Percentiles rank a stretch among this genome's conserved stretches.
phyloP scores from a whole-genome alignment of 2,797 vertebrate species.

The Alexandromys oeconomus region DNA sequence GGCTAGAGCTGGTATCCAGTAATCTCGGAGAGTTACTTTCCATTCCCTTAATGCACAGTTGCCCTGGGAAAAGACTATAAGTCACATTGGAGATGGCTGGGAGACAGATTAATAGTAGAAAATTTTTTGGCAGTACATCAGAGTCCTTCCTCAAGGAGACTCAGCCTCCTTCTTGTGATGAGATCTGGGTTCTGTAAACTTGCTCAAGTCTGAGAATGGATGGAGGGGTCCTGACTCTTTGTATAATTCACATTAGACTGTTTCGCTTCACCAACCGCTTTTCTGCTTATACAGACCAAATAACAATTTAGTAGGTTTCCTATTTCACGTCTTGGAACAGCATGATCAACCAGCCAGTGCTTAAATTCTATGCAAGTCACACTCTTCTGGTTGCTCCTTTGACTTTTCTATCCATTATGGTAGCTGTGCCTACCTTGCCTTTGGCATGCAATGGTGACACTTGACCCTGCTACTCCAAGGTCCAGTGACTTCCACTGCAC shows the following conservation, averaged over 20 bases:
- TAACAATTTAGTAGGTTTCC: conserved; percentile 12
- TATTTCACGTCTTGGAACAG: neutral
- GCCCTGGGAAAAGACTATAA: neutral
- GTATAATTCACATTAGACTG: neutral
- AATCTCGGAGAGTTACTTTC: neutral
- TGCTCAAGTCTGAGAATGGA: neutral
- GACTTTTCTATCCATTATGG: neutral
- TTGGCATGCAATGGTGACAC: neutral
- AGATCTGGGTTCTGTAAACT: neutral
- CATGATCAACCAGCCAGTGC: neutral
- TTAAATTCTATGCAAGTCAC: neutral
- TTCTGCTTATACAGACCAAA: conserved; percentile 35
- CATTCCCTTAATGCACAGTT: neutral
- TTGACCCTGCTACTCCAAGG: neutral
- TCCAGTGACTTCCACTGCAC: neutral
- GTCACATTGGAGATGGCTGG: neutral
- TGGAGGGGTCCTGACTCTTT: neutral
- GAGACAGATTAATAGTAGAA: neutral
- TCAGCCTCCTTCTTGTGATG: neutral
- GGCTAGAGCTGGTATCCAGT: neutral
- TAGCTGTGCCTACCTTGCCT: neutral
- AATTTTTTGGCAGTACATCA: neutral
- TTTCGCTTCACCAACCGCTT: neutral
- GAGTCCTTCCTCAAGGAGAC: conserved; percentile 14
- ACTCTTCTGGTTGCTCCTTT: neutral